Percentiles rank a stretch among this genome's conserved stretches.
These are phyloP conservation scores for Protosalanx chinensis DNA, from an alignment of 2,797 vertebrate species.

Conservation along the genomic window DNA sequence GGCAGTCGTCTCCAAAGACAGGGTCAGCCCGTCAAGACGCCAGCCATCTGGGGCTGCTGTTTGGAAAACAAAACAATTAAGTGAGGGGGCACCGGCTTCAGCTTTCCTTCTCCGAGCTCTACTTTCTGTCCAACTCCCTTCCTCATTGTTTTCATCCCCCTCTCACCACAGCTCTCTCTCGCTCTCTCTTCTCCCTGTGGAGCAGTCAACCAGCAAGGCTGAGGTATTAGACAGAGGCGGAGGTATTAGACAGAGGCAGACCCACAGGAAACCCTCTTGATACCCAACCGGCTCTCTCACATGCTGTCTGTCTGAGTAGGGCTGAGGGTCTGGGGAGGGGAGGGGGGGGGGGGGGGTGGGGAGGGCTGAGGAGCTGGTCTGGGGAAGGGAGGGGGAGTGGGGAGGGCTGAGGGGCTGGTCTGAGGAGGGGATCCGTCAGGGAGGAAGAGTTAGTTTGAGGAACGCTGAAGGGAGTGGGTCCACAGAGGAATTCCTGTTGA, in stretches of 20 bases:
- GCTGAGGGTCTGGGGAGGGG: not conserved
- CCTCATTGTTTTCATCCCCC: not conserved
- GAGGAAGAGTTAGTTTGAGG: not conserved
- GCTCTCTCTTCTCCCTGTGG: not conserved
- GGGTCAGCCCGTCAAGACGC: slow-evolving; percentile 32
- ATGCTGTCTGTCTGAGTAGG: not conserved
- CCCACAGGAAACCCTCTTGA: slow-evolving; percentile 1
- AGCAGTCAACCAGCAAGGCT: not conserved
- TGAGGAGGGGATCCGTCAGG: too few species aligned
- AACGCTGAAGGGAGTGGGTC: not conserved
- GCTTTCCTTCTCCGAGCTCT: not conserved
- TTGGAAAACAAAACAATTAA: not conserved
- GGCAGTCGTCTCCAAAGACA: slow-evolving; percentile 22
- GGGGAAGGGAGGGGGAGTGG: too few species aligned
- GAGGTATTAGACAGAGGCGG: not conserved
- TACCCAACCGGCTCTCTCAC: slow-evolving; percentile 4
- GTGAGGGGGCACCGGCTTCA: not conserved
- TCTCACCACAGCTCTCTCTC: not conserved
- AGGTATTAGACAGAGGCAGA: slow-evolving; percentile 1
- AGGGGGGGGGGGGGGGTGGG: too few species aligned
- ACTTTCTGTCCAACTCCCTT: not conserved
- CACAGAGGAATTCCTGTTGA: slow-evolving; percentile 18
- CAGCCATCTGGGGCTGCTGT: slow-evolving; percentile 31
- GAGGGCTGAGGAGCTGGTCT: too few species aligned
- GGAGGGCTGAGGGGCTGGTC: too few species aligned